These are phyloP conservation scores for Cebuella pygmaea DNA, from an alignment of 2,797 vertebrate genomes.

Conservation along the genomic window DNA sequence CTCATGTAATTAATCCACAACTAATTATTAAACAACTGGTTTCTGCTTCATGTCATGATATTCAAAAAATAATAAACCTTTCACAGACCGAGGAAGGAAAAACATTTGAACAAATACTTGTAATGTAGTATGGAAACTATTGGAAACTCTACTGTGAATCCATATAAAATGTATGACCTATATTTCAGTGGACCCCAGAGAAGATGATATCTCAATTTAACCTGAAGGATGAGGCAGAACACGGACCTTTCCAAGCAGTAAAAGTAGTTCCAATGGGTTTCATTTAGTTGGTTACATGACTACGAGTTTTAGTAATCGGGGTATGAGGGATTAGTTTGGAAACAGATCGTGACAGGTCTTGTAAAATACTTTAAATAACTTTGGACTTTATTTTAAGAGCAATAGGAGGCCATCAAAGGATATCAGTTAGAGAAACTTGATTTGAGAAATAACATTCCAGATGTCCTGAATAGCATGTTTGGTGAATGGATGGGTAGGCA, in stretches of 20 bases:
- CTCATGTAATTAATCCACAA: neutral
- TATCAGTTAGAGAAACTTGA: neutral
- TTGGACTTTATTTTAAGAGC: neutral
- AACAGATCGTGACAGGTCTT: neutral
- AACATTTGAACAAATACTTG: neutral
- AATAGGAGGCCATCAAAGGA: neutral
- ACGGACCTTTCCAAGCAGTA: neutral
- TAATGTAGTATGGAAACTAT: neutral
- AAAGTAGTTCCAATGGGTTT: neutral
- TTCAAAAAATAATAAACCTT: neutral
- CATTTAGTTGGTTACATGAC: neutral
- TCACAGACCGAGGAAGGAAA: neutral
- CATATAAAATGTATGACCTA: neutral
- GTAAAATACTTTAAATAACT: neutral
- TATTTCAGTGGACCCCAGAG: neutral
- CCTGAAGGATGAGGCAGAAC: neutral
- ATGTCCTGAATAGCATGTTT: neutral
- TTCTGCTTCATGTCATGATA: neutral
- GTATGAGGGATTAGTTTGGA: neutral
- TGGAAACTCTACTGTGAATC: neutral
- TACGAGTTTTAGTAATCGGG: neutral
- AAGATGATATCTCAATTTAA: neutral
- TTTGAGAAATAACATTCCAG: neutral
- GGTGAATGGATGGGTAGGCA: neutral
- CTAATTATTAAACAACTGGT: neutral